Evolutionary conservation across 2,797 vertebrate species (phyloP).

Genomic region (Poliocrania exsul): DNA sequence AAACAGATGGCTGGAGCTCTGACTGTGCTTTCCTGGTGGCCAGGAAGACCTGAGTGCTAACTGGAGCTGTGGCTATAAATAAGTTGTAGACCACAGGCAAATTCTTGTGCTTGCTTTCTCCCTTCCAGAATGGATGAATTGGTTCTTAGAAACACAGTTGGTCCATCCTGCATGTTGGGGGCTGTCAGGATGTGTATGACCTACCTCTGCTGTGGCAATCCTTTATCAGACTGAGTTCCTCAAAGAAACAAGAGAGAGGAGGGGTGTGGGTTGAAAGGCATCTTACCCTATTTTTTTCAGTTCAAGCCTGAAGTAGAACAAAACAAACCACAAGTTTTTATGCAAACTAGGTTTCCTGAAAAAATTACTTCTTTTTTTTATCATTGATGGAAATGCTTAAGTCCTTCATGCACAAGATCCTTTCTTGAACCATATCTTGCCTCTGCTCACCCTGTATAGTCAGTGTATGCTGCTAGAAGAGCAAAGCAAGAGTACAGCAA

Average conservation of each 20-base stretch:
- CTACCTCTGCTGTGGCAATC: neutral
- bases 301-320: neutral
- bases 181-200: neutral
- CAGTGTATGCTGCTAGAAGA: neutral
- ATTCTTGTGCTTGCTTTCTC: neutral
- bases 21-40: neutral
- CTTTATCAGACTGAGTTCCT: neutral
- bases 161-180: neutral
- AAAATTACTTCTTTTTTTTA: neutral
- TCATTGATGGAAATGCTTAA: neutral
- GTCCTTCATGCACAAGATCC: neutral
- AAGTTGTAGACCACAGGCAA: neutral
- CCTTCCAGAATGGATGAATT: neutral
- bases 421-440: neutral
- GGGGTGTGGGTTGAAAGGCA: neutral
- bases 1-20: neutral
- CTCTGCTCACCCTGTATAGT: neutral
- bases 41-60: constrained; percentile 16
- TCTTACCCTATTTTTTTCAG: neutral
- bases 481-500: neutral
- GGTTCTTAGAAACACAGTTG: neutral
- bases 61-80: neutral
- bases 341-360: neutral
- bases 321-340: neutral
- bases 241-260: neutral